Evolutionary conservation across 2,797 vertebrate genomes (phyloP).

Genomic region (Manis crassicaudata): DNA sequence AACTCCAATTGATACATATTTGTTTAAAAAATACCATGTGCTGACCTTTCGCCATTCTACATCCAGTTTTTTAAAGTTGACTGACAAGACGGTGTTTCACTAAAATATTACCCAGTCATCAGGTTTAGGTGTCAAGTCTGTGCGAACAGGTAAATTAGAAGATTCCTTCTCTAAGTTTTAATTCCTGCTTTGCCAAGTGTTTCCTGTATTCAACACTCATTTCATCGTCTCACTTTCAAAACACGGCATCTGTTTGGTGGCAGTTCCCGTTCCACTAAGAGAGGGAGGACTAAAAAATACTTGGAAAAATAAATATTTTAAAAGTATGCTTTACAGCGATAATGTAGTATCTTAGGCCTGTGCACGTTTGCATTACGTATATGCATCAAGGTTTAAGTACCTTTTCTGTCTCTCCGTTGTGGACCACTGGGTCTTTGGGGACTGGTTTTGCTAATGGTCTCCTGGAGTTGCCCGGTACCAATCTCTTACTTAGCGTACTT

Average conservation of each 20-base stretch:
- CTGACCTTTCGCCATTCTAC: background rate
- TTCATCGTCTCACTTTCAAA: conserved; percentile 48
- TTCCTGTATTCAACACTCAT: conserved; percentile 22
- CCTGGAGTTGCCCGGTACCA: background rate
- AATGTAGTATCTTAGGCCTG: conserved; percentile 31
- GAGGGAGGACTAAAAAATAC: conserved; percentile 35
- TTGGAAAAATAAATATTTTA: conserved; percentile 68
- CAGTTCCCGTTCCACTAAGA: conserved; percentile 32
- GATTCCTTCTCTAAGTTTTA: conserved; percentile 9
- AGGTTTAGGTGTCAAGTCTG: background rate
- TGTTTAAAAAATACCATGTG: background rate
- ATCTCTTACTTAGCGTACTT: background rate
- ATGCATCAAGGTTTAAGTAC: conserved; percentile 7
- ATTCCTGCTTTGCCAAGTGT: background rate
- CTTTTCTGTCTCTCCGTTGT: background rate
- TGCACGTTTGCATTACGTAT: background rate
- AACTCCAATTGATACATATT: conserved; percentile 45
- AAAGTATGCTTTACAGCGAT: conserved; percentile 59
- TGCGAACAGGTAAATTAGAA: background rate
- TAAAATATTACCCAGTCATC: background rate
- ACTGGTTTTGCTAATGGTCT: background rate
- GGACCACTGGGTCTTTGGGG: background rate
- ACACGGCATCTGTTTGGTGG: background rate
- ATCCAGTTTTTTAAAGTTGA: conserved; percentile 19
- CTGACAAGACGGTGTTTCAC: conserved; percentile 27